Base-by-base conservation (phyloP, 2,113 vertebrate genomes). In the Tympanuchus pallidicinctus region DNA sequence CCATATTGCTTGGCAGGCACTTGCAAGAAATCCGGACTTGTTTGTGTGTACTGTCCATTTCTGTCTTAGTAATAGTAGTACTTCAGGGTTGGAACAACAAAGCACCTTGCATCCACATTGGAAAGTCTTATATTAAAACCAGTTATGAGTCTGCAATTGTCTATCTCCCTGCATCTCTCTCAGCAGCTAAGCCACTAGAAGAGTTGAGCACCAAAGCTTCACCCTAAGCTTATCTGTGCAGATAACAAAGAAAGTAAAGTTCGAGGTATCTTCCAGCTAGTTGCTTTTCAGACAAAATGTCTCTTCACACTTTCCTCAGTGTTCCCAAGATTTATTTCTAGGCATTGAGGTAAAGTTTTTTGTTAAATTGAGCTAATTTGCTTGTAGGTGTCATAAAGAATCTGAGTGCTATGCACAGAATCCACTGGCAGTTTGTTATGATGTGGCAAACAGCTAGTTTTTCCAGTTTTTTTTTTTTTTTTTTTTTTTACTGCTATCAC, bases 391-490 rank as follows among this genome's bases (percentile, higher is more conserved):
- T 64, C 61, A 28, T 64, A 79, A 32, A 89, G n/a, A 89, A 66
- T 73, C 67, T 89, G 64, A 70, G 74, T 86, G 56, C 47, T 87
- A 34, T 18, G 38, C 42, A 38, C 4, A 34, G 48, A 67, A 82
- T 93, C 71, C 47, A 15, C 56, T 77, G 45, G 71, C 72, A 77
- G 82, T 89, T 94, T 0, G 0, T 77, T 89, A n/a, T 48, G 56
- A 34, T 87, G 79, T 87, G 84, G 75, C 64, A 95, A 84, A 77
- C 75, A 91, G 78, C 60, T 96, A 38, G 73, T 85, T 90, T 95
- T 94, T 93, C 85, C 71, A 80, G 83, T n/a, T n/a, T n/a, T n/a
- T n/a, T n/a, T n/a, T n/a, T n/a, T n/a, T n/a, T n/a, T n/a, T n/a
- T n/a, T n/a, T n/a, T n/a, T n/a, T n/a, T n/a, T n/a, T n/a, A 22